Evolutionary conservation across 1,140 invertebrate genomes (phyloP).

Genomic region (Doryteuthis pealeii): DNA sequence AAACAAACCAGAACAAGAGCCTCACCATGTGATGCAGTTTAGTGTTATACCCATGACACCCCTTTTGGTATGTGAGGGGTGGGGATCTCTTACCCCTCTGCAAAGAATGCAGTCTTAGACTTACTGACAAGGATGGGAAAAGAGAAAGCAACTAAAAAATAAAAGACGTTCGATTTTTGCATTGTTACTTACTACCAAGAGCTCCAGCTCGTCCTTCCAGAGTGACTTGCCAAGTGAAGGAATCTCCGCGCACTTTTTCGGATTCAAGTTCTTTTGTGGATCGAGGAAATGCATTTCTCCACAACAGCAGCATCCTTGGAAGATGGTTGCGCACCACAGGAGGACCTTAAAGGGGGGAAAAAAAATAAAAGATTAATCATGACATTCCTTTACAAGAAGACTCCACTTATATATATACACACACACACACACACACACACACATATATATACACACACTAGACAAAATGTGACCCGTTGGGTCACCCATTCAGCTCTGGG

Average conservation of each 20-base stretch:
- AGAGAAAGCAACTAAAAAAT: background rate
- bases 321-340: slow-evolving; percentile 73
- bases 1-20: too few species aligned
- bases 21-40: too few species aligned
- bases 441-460: too few species aligned
- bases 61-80: too few species aligned
- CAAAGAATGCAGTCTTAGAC: too few species aligned
- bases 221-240: slow-evolving; percentile 98
- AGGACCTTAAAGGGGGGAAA: slow-evolving; percentile 71
- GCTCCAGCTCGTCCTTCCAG: slow-evolving; percentile 95
- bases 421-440: too few species aligned
- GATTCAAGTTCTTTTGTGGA: slow-evolving; percentile 89
- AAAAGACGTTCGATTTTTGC: too few species aligned
- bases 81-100: too few species aligned
- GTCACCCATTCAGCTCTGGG: too few species aligned
- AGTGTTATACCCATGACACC: too few species aligned
- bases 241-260: slow-evolving; percentile 95
- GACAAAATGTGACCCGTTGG: too few species aligned
- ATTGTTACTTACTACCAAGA: slow-evolving; percentile 66
- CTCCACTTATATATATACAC: background rate
- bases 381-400: slow-evolving; percentile 9
- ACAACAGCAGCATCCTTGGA: slow-evolving; percentile 89
- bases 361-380: slow-evolving; percentile 25
- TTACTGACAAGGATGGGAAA: background rate
- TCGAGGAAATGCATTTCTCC: slow-evolving; percentile 96